phyloP scores from a whole-genome alignment of 2,888 invertebrate genomes.

The Nomada flava region DNA sequence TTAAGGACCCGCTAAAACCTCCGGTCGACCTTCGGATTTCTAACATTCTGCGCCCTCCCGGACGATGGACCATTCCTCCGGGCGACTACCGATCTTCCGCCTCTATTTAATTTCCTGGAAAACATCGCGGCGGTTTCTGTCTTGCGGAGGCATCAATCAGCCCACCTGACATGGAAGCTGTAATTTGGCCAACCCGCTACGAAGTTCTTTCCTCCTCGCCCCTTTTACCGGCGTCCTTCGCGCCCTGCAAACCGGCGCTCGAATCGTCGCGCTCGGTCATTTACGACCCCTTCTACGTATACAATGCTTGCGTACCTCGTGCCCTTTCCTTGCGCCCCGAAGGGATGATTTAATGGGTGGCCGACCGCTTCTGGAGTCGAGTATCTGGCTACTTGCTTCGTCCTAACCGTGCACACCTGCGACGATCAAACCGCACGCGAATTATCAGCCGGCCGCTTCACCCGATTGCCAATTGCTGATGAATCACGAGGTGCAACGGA shows the following conservation, averaged over 20 bases:
- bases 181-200: slow-evolving; percentile 82
- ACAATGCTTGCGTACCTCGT: slow-evolving; percentile 61
- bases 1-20: slow-evolving; percentile 63
- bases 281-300: slow-evolving; percentile 72
- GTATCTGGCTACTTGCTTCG: background rate
- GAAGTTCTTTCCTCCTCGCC: slow-evolving; percentile 56
- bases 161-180: slow-evolving; percentile 83
- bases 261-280: slow-evolving; percentile 73
- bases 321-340: background rate
- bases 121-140: slow-evolving; percentile 73
- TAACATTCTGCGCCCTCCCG: slow-evolving; percentile 32
- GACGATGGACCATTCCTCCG: slow-evolving; percentile 11
- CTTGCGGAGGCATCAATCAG: slow-evolving; percentile 81
- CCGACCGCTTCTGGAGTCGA: background rate
- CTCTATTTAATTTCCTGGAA: slow-evolving; percentile 82
- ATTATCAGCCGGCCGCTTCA: background rate
- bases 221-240: slow-evolving; percentile 68
- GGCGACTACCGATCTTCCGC: slow-evolving; percentile 68
- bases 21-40: slow-evolving; percentile 47
- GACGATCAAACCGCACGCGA: too few species aligned
- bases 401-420: too few species aligned
- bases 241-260: slow-evolving; percentile 66
- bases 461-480: background rate
- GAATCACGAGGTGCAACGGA: background rate
- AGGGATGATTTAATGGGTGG: background rate